A percentile compares a stretch with the other conserved stretches of the same genome.
Conservation (phyloP, 2,113 vertebrate species). For the Paralichthys olivaceus region DNA sequence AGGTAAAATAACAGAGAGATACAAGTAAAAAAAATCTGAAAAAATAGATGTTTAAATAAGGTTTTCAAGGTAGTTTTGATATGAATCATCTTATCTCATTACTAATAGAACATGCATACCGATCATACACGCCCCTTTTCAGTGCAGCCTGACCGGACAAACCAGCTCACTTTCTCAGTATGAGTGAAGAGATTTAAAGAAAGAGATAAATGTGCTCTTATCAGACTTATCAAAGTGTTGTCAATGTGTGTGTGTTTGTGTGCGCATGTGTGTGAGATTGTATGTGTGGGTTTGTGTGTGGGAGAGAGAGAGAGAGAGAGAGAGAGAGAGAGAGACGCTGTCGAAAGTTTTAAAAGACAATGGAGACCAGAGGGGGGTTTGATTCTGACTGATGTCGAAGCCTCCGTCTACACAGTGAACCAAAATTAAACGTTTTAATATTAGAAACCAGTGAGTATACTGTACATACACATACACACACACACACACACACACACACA, state of each 20-base stretch:
- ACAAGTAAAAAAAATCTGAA: no score
- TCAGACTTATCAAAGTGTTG: constrained; percentile 16
- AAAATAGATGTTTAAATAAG: no score
- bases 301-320: not conserved
- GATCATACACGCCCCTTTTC: not conserved
- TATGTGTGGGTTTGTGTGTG: no score
- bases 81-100: no score
- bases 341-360: constrained; percentile 49
- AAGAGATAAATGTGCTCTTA: not conserved
- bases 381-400: constrained; percentile 42
- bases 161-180: not conserved
- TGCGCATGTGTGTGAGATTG: no score
- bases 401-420: constrained; percentile 10
- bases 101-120: not conserved
- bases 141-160: not conserved
- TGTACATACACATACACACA: constrained; percentile 16
- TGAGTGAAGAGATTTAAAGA: constrained; percentile 15
- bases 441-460: constrained; percentile 27
- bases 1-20: no score
- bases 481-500: constrained; percentile 13
- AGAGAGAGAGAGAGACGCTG: not conserved
- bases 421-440: constrained; percentile 61
- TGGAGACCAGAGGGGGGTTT: constrained; percentile 32
- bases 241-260: constrained; percentile 18
- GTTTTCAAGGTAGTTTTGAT: no score